Evolutionary conservation across 2,113 vertebrate species (phyloP), one percentile per base, ranked within the genome.

Genomic region (Oncorhynchus nerka): DNA sequence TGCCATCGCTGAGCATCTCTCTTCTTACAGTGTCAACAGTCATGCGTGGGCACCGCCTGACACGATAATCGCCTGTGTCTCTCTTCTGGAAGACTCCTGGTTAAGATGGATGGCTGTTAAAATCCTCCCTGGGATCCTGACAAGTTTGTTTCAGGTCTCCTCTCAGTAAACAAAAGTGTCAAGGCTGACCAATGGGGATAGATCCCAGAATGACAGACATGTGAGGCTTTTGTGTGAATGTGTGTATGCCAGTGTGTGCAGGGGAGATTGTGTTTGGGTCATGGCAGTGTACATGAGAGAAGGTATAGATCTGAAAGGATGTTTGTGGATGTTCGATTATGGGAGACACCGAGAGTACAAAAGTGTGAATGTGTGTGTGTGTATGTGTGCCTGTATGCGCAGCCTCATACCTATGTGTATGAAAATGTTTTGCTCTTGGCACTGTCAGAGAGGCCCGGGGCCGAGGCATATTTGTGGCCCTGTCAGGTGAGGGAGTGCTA

Each of bases 401-500:
- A 22, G 24, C 20, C 6, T 12, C 26, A 67, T 30, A 67, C 65
- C 39, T 26, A 57, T 74, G 22, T 74, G 34, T 65, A n/a, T 74
- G 32, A 24, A n/a, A 26, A 19, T 12, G 22, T 7, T 11, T 24
- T 34, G 71, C 57, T 13, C 26, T 19, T 55, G n/a, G 69, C 39
- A 59, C 28, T 39, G 61, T 48, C 66, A 48, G 34, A 26, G 22
- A 7, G 34, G 34, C 34, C 34, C 34, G 15, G 16, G 64, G n/a
- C 13, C 11, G 59, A 20, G 19, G 55, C 9, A 28, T 24, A 67
- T 26, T 45, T 45, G 22, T 49, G 68, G 26, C 26, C 22, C 51
- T 71, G 68, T 71, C 75, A 77, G 69, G 68, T 8, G 59, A n/a
- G 13, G 24, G 30, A 70, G 19, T 28, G 45, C 68, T 77, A 71